These are phyloP conservation scores for Oligia fasciuncula DNA, from an alignment of 2,888 invertebrate genomes.

Conservation along the genomic window DNA sequence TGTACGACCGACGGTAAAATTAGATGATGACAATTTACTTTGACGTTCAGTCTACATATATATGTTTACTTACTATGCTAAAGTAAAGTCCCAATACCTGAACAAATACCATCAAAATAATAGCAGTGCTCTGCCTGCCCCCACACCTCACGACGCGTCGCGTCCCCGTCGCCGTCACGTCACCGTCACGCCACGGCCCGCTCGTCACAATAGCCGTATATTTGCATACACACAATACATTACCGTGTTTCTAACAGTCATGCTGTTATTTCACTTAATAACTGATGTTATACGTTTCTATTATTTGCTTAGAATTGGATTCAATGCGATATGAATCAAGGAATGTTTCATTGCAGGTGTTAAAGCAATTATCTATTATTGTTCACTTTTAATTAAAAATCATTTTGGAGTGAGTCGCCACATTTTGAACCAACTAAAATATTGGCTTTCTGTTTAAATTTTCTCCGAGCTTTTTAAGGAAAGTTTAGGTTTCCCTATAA, in stretches of 20 bases:
- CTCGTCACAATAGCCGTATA: slow-evolving; percentile 53
- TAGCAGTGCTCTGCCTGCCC: neutral
- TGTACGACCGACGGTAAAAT: neutral
- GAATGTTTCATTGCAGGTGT: slow-evolving; percentile 17
- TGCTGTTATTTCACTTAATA: slow-evolving; percentile 46
- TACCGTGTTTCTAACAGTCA: slow-evolving; percentile 48
- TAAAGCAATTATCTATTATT: neutral
- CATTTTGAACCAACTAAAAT: neutral
- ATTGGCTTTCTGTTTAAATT: neutral
- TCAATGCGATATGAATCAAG: slow-evolving; percentile 17
- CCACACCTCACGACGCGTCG: neutral
- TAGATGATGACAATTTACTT: neutral
- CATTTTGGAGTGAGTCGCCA: neutral
- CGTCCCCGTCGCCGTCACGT: slow-evolving; percentile 13
- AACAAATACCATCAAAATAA: slow-evolving; percentile 66
- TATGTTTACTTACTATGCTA: neutral
- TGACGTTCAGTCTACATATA: too few relatives aligned
- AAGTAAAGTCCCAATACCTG: slow-evolving; percentile 9
- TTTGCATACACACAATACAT: slow-evolving; percentile 63
- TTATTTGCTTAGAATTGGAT: slow-evolving; percentile 35
- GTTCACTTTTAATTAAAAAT: neutral
- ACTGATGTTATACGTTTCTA: slow-evolving; percentile 33
- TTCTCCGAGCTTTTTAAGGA: neutral
- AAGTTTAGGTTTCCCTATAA: neutral
- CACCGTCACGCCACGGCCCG: slow-evolving; percentile 29